A percentile compares a stretch with the other conserved stretches of the same genome.
phyloP scores from a whole-genome alignment of 1,140 invertebrate genomes.

The Drosophila gunungcola region DNA sequence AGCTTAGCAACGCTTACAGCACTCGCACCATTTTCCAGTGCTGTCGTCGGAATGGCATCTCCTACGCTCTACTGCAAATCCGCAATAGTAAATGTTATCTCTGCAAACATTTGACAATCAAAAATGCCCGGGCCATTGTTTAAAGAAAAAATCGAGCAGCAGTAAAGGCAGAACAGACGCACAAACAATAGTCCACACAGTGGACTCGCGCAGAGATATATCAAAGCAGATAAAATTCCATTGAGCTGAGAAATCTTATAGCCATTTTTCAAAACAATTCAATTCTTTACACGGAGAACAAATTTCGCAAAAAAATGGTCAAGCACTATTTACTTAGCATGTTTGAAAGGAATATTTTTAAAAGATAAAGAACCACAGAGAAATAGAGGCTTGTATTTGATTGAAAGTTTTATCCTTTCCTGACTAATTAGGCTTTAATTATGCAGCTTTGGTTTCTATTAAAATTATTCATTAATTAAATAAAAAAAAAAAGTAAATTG shows the following conservation, averaged over 20 bases:
- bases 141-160: constrained; percentile 80
- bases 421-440: too few relatives aligned
- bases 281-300: constrained; percentile 1
- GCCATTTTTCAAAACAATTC: constrained; percentile 12
- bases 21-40: constrained; percentile 41
- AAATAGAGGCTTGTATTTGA: too few relatives aligned
- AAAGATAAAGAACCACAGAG: too few relatives aligned
- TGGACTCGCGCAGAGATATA: constrained; percentile 29
- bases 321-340: neutral
- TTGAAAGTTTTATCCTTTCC: too few relatives aligned
- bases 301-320: neutral
- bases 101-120: constrained; percentile 82
- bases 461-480: too few relatives aligned
- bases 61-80: constrained; percentile 68
- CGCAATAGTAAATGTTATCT: constrained; percentile 80
- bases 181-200: constrained; percentile 58
- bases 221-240: constrained; percentile 34
- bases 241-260: constrained; percentile 4
- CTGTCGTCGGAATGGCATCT: constrained; percentile 63
- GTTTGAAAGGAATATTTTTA: too few relatives aligned
- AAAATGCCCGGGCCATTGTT: constrained; percentile 80
- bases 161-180: constrained; percentile 28
- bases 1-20: constrained; percentile 50
- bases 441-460: too few relatives aligned
- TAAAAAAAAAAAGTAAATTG: too few relatives aligned